Evolutionary conservation across 2,888 invertebrate species (phyloP).

Genomic region (Phyto melanocephala): DNA sequence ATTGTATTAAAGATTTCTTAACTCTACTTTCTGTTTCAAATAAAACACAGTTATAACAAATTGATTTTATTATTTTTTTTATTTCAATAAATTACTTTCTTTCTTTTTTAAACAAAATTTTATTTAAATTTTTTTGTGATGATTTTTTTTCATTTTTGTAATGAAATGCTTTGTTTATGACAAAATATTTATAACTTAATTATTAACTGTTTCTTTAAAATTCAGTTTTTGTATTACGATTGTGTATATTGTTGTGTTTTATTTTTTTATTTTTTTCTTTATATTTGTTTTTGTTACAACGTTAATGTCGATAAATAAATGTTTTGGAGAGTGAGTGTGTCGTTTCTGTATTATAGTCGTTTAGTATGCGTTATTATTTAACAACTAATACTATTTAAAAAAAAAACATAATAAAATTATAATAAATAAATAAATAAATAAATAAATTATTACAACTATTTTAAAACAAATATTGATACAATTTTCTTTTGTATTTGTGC

Average conservation of each 20-base stretch:
- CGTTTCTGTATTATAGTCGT: slow-evolving; percentile 64
- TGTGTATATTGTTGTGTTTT: slow-evolving; percentile 49
- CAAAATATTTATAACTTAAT: slow-evolving; percentile 69
- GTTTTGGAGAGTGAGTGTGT: slow-evolving; percentile 59
- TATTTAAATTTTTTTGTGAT: slow-evolving; percentile 67
- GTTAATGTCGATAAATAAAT: slow-evolving; percentile 54
- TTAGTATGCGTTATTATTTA: slow-evolving; percentile 48
- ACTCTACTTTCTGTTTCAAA: no score
- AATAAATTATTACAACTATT: slow-evolving; percentile 65
- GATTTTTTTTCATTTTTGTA: slow-evolving; percentile 74
- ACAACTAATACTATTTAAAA: slow-evolving; percentile 58
- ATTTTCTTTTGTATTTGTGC: slow-evolving; percentile 47
- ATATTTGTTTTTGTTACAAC: slow-evolving; percentile 42
- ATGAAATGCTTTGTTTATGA: slow-evolving; percentile 77
- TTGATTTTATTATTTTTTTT: slow-evolving; percentile 66
- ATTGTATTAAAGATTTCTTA: no score
- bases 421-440: slow-evolving; percentile 36
- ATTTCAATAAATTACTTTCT: slow-evolving; percentile 67
- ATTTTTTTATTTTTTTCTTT: slow-evolving; percentile 45
- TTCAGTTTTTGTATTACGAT: slow-evolving; percentile 10
- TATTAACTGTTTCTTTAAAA: slow-evolving; percentile 68
- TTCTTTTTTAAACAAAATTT: slow-evolving; percentile 63
- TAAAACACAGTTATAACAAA: neutral
- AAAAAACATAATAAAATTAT: slow-evolving; percentile 31
- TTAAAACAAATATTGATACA: slow-evolving; percentile 64